These are phyloP conservation scores for Bubo bubo DNA, from an alignment of 2,113 vertebrate genomes.

Conservation along the genomic window DNA sequence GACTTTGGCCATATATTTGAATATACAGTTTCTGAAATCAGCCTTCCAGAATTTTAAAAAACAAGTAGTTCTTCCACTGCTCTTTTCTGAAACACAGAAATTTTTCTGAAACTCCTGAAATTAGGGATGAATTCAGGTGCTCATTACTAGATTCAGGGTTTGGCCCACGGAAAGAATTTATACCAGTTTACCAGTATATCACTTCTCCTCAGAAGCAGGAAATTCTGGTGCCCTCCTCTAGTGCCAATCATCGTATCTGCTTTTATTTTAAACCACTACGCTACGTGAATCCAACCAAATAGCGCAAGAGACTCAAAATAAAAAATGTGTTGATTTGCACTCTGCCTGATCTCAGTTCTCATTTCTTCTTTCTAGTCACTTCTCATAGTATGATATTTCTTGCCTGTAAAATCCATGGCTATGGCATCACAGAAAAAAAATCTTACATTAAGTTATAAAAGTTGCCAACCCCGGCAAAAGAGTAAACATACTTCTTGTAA, in stretches of 20 bases:
- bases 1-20: background rate
- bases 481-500: background rate
- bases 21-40: background rate
- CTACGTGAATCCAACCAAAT: background rate
- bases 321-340: background rate
- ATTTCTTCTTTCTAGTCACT: background rate
- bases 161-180: background rate
- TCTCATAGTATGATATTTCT: background rate
- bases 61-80: background rate
- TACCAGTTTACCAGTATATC: background rate
- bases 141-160: background rate
- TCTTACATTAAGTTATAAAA: background rate
- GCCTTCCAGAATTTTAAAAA: background rate
- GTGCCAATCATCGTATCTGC: background rate
- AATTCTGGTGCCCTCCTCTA: background rate
- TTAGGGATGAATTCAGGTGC: background rate
- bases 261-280: background rate
- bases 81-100: background rate
- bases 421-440: background rate
- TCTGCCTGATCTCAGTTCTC: background rate
- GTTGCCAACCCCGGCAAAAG: background rate
- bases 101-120: background rate
- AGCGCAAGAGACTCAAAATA: background rate
- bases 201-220: background rate
- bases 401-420: background rate